Conservation (phyloP, 2,888 invertebrate species). For the Sepiola atlantica region DNA sequence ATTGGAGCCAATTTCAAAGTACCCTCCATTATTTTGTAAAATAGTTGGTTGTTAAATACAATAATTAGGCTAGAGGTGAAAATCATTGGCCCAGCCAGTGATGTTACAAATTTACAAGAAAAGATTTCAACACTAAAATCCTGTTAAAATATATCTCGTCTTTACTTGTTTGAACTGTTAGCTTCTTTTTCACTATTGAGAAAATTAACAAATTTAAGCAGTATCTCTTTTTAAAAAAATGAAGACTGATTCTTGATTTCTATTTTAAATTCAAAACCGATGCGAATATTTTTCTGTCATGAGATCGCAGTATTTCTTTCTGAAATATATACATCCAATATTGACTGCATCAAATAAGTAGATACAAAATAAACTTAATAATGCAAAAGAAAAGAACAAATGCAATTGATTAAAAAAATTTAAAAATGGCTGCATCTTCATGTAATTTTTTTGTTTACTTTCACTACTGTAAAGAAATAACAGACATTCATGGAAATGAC, state of each 20-base stretch:
- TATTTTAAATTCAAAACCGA: slow-evolving; percentile 32
- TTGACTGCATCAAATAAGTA: background rate
- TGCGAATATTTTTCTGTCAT: slow-evolving; percentile 15
- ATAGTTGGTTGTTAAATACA: background rate
- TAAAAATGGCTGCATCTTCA: background rate
- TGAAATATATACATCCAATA: background rate
- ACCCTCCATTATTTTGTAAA: background rate
- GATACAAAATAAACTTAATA: background rate
- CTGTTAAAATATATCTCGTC: background rate
- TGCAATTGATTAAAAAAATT: background rate
- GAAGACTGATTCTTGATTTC: background rate
- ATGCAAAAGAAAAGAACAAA: background rate
- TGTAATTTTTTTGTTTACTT: background rate
- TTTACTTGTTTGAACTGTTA: background rate
- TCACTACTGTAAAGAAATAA: background rate
- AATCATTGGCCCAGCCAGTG: slow-evolving; percentile 20
- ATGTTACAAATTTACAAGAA: background rate
- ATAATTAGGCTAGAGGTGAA: background rate
- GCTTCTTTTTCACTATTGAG: background rate
- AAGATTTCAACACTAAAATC: background rate
- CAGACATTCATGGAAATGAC: background rate
- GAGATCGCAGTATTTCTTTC: background rate
- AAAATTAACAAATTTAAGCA: background rate
- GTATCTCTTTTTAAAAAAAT: background rate
- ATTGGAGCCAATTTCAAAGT: background rate